A percentile compares a stretch with the other conserved stretches of the same genome.
phyloP scores from a whole-genome alignment of 1,140 invertebrate species.

The Drosophila biarmipes region DNA sequence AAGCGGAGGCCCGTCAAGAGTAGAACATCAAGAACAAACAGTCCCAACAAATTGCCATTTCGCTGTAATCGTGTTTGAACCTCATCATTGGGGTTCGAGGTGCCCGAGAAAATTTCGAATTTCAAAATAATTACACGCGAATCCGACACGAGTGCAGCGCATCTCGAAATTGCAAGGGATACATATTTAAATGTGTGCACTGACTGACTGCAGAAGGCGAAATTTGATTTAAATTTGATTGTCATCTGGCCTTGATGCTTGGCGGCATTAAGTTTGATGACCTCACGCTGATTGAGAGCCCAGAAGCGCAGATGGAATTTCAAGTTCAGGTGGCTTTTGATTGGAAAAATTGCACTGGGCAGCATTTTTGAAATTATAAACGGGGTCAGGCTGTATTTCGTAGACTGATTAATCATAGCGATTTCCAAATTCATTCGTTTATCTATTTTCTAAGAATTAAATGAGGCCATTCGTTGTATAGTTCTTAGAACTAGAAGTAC shows the following conservation, averaged over 20 bases:
- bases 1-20: conserved; percentile 67
- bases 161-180: conserved; percentile 35
- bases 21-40: conserved; percentile 62
- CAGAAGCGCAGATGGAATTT: conserved; percentile 15
- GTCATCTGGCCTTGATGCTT: conserved; percentile 47
- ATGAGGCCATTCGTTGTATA: no score
- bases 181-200: conserved; percentile 23
- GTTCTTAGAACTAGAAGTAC: no score
- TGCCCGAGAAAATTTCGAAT: conserved; percentile 68
- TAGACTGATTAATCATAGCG: not conserved
- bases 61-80: conserved; percentile 52
- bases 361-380: not conserved
- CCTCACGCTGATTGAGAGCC: conserved; percentile 39
- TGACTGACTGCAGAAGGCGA: conserved; percentile 17
- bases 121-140: conserved; percentile 77
- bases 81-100: conserved; percentile 31
- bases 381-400: not conserved
- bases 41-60: conserved; percentile 25
- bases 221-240: conserved; percentile 40
- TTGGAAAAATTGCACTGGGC: not conserved
- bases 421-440: no score
- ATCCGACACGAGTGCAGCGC: conserved; percentile 34
- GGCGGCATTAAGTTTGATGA: conserved; percentile 51
- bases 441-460: not conserved
- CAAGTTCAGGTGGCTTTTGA: conserved; percentile 34